phyloP scores from a whole-genome alignment of 1,140 invertebrate genomes.

The Phenacoccus solenopsis region DNA sequence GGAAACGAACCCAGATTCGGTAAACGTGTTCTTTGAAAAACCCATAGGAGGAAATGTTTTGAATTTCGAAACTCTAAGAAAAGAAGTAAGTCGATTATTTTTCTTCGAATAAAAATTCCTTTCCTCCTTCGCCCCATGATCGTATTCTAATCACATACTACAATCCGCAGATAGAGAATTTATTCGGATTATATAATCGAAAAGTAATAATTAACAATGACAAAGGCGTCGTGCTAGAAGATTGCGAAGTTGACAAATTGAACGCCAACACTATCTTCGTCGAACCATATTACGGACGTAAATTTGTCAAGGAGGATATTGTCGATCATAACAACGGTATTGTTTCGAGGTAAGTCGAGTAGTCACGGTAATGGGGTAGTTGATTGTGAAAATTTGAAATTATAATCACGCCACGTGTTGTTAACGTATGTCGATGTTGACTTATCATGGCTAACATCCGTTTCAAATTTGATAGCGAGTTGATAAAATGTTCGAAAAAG shows the following conservation, averaged over 20 bases:
- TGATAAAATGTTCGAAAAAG: too few species aligned
- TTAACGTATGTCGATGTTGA: too few species aligned
- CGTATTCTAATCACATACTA: not conserved
- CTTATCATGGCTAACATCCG: too few species aligned
- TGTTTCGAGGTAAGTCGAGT: not conserved
- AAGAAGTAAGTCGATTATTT: constrained; percentile 34
- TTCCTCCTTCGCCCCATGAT: not conserved
- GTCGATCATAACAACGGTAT: not conserved
- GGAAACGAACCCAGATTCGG: constrained; percentile 51
- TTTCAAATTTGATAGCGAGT: too few species aligned
- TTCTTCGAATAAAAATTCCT: too few species aligned
- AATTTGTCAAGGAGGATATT: not conserved
- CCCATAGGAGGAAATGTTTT: constrained; percentile 41
- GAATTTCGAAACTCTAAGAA: constrained; percentile 38
- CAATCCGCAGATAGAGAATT: not conserved
- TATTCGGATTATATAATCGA: not conserved
- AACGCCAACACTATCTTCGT: not conserved
- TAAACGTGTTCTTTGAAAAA: constrained; percentile 52
- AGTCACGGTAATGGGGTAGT: too few species aligned
- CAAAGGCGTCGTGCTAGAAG: not conserved
- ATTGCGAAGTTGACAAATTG: not conserved
- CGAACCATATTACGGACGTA: not conserved
- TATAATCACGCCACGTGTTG: too few species aligned
- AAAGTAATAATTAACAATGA: not conserved
- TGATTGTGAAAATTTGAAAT: too few species aligned